Evolutionary conservation across 2,797 vertebrate species (phyloP).

Genomic region (Glossophaga mutica): DNA sequence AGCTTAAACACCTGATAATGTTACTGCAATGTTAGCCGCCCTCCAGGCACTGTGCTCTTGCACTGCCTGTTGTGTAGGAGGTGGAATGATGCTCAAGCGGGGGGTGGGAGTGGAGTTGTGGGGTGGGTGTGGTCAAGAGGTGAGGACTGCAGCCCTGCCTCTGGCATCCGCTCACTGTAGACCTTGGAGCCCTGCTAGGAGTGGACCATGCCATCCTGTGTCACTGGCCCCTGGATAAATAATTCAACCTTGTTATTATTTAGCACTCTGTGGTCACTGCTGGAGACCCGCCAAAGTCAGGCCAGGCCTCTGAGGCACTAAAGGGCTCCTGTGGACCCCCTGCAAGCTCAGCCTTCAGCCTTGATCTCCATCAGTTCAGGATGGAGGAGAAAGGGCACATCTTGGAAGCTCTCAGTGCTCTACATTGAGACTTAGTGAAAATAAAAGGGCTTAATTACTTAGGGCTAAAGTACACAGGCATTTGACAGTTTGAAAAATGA

Average conservation of each 20-base stretch:
- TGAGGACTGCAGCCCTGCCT: not conserved
- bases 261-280: conserved; percentile 39
- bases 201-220: not conserved
- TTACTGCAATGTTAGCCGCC: not conserved
- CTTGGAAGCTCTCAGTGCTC: conserved; percentile 47
- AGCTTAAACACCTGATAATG: not conserved
- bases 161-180: not conserved
- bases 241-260: conserved; percentile 57
- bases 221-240: conserved; percentile 27
- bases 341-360: conserved; percentile 52
- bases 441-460: conserved; percentile 72
- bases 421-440: conserved; percentile 54
- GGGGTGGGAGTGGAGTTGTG: not conserved
- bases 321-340: not conserved
- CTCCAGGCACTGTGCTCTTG: not conserved
- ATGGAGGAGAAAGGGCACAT: conserved; percentile 59
- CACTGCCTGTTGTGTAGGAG: not conserved
- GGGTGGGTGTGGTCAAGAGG: rapidly evolving
- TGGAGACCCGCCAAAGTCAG: conserved; percentile 47
- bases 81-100: not conserved
- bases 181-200: not conserved
- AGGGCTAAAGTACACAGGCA: conserved; percentile 55
- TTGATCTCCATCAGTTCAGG: conserved; percentile 64
- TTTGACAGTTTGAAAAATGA: conserved; percentile 77
- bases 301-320: conserved; percentile 14